These are phyloP conservation scores for Chrysomallon squamiferum DNA, from an alignment of 1,140 invertebrate genomes.

Conservation along the genomic window DNA sequence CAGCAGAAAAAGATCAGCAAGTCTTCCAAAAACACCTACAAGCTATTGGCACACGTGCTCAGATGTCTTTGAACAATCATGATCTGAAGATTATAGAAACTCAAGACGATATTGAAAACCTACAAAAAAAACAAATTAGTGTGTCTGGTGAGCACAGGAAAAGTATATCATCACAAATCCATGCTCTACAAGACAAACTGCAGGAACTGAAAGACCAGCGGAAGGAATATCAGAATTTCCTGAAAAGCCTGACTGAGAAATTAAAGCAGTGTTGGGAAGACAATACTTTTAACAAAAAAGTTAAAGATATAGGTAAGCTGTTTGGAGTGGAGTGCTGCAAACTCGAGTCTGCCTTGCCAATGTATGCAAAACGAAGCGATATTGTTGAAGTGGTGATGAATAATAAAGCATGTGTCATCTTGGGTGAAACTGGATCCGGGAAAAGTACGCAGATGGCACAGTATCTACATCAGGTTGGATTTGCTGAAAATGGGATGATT, in stretches of 20 bases:
- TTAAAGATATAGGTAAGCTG: constrained; percentile 20
- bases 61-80: background rate
- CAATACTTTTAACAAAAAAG: constrained; percentile 18
- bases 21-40: background rate
- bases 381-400: constrained; percentile 36
- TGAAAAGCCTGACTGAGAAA: constrained; percentile 15
- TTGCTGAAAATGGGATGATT: constrained; percentile 73
- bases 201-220: constrained; percentile 35
- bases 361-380: constrained; percentile 43
- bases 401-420: constrained; percentile 74
- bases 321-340: constrained; percentile 40
- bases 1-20: background rate
- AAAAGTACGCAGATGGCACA: constrained; percentile 65
- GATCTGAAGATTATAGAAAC: background rate
- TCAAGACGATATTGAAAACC: background rate
- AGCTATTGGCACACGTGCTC: background rate
- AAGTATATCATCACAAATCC: too few species aligned
- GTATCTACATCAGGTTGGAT: constrained; percentile 61
- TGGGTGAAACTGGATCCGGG: constrained; percentile 94
- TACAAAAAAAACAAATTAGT: background rate
- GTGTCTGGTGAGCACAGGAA: constrained; percentile 3
- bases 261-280: constrained; percentile 13
- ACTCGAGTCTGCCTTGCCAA: constrained; percentile 40
- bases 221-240: constrained; percentile 29
- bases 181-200: constrained; percentile 37